Conservation (phyloP, 2,888 invertebrate genomes). For the Synergus laeviventris region DNA sequence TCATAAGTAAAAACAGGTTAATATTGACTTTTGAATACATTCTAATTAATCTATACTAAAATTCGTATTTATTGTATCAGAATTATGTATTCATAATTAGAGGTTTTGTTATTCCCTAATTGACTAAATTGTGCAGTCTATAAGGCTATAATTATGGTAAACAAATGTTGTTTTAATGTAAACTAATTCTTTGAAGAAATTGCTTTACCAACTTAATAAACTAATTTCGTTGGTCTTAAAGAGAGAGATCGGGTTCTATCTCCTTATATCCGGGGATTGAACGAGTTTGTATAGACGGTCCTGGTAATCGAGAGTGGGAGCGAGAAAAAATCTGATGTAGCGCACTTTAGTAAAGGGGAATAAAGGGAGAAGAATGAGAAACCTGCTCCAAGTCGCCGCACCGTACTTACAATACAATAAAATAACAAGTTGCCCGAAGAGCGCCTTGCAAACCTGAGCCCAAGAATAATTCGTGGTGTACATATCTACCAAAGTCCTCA, state of each 20-base stretch:
- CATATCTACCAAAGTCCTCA: conserved; percentile 20
- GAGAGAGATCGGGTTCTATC: conserved; percentile 22
- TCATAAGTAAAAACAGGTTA: too few relatives aligned
- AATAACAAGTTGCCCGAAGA: conserved; percentile 65
- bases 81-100: too few relatives aligned
- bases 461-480: conserved; percentile 26
- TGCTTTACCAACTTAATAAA: conserved; percentile 32
- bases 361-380: conserved; percentile 42
- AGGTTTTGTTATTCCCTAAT: too few relatives aligned
- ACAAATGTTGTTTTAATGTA: neutral
- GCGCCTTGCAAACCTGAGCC: conserved; percentile 39
- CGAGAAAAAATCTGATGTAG: conserved; percentile 40
- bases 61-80: too few relatives aligned
- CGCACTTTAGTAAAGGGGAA: conserved; percentile 8
- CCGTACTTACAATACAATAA: conserved; percentile 69
- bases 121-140: neutral
- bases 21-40: too few relatives aligned
- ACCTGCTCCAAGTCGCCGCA: conserved; percentile 45
- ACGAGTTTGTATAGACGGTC: conserved; percentile 39
- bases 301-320: conserved; percentile 39
- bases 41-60: too few relatives aligned
- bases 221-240: conserved; percentile 25
- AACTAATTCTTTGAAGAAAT: conserved; percentile 20
- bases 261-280: conserved; percentile 30
- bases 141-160: conserved; percentile 8